A percentile compares a stretch with the other conserved stretches of the same genome.
Evolutionary conservation across 2,797 vertebrate species (phyloP).

Genomic region (Chaetophractus vellerosus): DNA sequence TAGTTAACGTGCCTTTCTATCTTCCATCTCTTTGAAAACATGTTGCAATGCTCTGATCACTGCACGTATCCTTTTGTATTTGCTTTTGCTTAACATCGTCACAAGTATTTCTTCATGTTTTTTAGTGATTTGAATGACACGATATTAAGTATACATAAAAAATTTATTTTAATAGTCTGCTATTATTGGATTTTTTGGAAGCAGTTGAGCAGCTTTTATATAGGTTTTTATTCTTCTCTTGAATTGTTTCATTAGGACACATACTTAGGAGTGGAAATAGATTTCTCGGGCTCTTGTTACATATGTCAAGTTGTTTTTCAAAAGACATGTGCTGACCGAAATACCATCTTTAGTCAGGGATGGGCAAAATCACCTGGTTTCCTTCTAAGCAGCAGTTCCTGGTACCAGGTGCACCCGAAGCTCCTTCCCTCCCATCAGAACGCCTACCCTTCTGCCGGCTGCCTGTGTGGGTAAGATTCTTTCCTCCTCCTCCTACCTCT

Average conservation of each 20-base stretch:
- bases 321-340: not conserved
- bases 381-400: not conserved
- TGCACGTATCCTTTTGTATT: not conserved
- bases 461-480: not conserved
- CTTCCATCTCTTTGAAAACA: not conserved
- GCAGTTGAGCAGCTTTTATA: not conserved
- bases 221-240: slow-evolving; percentile 45
- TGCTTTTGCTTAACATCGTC: not conserved
- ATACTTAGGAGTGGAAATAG: not conserved
- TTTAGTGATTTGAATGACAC: slow-evolving; percentile 39
- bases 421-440: not conserved
- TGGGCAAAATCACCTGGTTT: not conserved
- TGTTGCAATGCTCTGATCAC: not conserved
- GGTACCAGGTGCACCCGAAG: not conserved
- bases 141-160: not conserved
- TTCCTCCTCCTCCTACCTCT: not conserved
- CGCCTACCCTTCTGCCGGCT: not conserved
- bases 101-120: not conserved
- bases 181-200: slow-evolving; percentile 27
- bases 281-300: not conserved
- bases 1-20: not conserved
- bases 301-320: not conserved
- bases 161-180: not conserved
- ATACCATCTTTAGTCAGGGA: not conserved
- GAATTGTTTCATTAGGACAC: slow-evolving; percentile 39